phyloP scores from a whole-genome alignment of 2,113 vertebrate species.

The Balaenoptera acutorostrata region DNA sequence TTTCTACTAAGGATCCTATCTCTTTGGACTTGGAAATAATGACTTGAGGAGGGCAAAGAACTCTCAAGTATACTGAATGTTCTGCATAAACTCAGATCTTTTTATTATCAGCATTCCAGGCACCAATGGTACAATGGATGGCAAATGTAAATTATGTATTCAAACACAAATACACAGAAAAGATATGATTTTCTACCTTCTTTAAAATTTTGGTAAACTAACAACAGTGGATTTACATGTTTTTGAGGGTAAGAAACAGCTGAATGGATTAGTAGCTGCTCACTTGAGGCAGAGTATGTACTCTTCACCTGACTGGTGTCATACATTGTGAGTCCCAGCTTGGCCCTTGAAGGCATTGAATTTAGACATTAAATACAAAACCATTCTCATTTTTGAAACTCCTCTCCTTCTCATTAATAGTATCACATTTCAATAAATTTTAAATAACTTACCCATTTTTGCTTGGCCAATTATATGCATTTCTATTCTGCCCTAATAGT shows the following conservation, averaged over 20 bases:
- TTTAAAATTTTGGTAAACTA: neutral
- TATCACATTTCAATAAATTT: neutral
- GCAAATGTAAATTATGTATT: neutral
- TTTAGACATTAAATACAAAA: neutral
- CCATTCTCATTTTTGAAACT: neutral
- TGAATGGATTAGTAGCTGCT: neutral
- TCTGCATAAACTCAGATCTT: neutral
- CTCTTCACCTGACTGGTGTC: neutral
- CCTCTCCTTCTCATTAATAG: neutral
- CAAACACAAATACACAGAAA: neutral
- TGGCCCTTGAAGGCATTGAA: neutral
- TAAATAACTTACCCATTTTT: neutral
- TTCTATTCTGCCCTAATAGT: neutral
- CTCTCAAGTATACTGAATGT: neutral
- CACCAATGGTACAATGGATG: neutral
- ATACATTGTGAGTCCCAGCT: neutral
- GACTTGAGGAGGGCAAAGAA: neutral
- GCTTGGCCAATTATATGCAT: neutral
- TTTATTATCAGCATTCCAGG: neutral
- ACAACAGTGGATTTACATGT: neutral
- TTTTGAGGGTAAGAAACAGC: neutral
- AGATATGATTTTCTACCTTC: neutral
- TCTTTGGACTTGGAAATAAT: neutral
- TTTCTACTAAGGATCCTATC: neutral
- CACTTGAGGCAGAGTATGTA: neutral